Conservation (phyloP, 2,113 vertebrate genomes). For the Mesoclemmys tuberculata region DNA sequence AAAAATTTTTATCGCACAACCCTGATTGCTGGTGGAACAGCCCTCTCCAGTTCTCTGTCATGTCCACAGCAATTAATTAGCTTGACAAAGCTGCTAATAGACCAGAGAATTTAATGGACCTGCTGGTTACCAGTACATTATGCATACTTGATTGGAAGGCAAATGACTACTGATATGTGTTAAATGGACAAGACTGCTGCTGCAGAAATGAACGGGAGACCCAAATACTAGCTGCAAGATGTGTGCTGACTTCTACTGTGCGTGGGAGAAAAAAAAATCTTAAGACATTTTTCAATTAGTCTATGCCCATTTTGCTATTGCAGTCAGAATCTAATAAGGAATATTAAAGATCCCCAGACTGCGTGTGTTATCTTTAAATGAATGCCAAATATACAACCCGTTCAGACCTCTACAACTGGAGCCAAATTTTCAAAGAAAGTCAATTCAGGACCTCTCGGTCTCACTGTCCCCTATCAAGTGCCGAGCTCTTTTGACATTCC, state of each 20-base stretch:
- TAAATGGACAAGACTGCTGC: not conserved
- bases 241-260: not conserved
- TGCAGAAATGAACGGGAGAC: not conserved
- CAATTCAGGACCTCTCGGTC: not conserved
- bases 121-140: not conserved
- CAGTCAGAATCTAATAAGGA: not conserved
- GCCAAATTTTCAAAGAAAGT: not conserved
- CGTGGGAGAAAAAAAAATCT: rapidly evolving
- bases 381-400: not conserved
- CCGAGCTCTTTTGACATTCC: not conserved
- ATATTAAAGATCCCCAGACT: not conserved
- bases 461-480: too few species aligned
- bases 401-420: not conserved
- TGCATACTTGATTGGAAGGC: too few species aligned
- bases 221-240: not conserved
- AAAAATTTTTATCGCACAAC: too few species aligned
- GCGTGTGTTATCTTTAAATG: not conserved
- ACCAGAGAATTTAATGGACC: not conserved
- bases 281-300: not conserved
- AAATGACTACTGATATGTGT: too few species aligned
- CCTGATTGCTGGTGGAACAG: not conserved
- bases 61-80: not conserved
- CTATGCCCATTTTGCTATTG: too few species aligned
- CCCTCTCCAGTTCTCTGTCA: not conserved
- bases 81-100: not conserved